Conservation (phyloP, 2,888 invertebrate species). For the Synergus gifuensis region DNA sequence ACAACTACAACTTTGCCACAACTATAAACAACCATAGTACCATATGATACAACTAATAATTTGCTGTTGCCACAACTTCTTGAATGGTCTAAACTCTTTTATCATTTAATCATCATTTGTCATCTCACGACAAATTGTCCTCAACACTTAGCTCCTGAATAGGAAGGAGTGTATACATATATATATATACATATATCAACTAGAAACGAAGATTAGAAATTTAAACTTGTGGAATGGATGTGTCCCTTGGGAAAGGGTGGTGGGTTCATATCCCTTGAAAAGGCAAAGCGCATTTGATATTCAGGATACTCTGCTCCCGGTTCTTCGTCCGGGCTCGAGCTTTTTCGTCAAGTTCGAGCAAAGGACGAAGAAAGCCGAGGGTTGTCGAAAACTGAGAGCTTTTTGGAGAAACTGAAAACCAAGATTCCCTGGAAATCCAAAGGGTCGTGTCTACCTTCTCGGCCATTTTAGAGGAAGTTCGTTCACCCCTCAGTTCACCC, state of each 20-base stretch:
- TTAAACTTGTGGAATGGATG: neutral
- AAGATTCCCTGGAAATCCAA: constrained; percentile 51
- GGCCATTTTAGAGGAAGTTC: constrained; percentile 45
- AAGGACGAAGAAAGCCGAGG: constrained; percentile 53
- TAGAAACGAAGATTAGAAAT: neutral
- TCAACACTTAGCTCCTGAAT: no score
- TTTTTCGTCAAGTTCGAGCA: constrained; percentile 30
- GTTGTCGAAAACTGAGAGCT: constrained; percentile 53
- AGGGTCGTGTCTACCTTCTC: constrained; percentile 39
- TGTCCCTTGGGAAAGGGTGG: neutral
- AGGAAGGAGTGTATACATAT: no score
- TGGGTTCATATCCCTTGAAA: neutral
- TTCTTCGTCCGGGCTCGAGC: constrained; percentile 1
- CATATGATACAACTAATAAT: no score
- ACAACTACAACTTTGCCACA: no score
- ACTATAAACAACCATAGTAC: no score
- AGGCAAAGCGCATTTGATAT: neutral
- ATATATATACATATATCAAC: no score
- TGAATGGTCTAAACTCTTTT: neutral
- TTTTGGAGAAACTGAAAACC: constrained; percentile 47
- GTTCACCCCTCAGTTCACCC: constrained; percentile 44
- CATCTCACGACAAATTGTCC: neutral
- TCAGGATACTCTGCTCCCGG: neutral
- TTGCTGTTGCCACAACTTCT: neutral
- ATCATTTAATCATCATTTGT: neutral